Percentiles rank a stretch among this genome's conserved stretches.
phyloP scores from a whole-genome alignment of 64 coral and sea anemone genomes.

The Exaiptasia diaphana region DNA sequence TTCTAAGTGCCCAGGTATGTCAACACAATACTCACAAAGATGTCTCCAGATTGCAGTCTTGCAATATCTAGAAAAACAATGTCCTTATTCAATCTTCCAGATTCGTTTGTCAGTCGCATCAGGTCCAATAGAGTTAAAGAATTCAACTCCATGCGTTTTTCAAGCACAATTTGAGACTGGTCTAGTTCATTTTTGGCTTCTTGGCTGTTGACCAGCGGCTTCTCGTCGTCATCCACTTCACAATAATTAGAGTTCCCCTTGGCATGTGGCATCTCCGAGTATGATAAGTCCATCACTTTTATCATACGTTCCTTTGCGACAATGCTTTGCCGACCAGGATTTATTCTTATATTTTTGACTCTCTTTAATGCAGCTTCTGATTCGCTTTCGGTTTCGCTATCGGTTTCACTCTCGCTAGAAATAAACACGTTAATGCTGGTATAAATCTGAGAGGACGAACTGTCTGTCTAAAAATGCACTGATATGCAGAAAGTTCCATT shows the following conservation, averaged over 20 bases:
- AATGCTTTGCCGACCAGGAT: too few relatives aligned
- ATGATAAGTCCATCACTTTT: constrained; percentile 59
- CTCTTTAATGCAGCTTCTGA: neutral
- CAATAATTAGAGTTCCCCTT: constrained; percentile 37
- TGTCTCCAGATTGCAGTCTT: constrained; percentile 73
- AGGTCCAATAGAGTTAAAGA: constrained; percentile 53
- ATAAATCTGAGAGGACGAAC: too few relatives aligned
- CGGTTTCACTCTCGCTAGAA: neutral
- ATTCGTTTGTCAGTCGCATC: constrained; percentile 27
- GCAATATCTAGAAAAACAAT: constrained; percentile 78
- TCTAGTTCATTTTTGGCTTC: neutral
- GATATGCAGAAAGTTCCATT: too few relatives aligned
- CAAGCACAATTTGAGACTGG: neutral
- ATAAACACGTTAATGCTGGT: too few relatives aligned
- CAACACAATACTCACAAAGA: constrained; percentile 99
- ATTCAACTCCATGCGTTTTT: neutral
- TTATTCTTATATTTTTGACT: neutral
- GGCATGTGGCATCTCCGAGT: constrained; percentile 62
- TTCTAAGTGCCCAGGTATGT: too few relatives aligned
- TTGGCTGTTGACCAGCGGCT: neutral
- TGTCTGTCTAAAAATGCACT: too few relatives aligned
- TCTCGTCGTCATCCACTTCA: constrained; percentile 23
- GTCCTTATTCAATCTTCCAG: constrained; percentile 69
- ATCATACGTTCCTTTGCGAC: constrained; percentile 31
- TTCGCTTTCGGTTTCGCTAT: neutral